phyloP scores from a whole-genome alignment of 2,888 invertebrate genomes.

The Sussaba pulchella region DNA sequence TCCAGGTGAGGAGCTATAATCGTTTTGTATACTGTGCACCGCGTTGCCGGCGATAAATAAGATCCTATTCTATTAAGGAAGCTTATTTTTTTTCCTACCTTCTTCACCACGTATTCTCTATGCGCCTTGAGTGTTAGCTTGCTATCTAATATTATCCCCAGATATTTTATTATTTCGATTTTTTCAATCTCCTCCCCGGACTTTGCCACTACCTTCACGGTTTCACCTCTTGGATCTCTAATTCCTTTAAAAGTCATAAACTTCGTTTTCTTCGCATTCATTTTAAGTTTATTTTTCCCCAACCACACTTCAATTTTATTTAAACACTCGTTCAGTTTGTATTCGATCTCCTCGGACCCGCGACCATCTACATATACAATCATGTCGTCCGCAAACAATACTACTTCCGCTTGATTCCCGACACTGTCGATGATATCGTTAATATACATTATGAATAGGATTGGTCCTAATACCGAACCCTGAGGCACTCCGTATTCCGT shows the following conservation, averaged over 20 bases:
- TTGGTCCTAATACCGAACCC: not conserved
- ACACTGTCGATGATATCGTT: not conserved
- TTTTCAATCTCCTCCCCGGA: not conserved
- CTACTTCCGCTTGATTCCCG: not conserved
- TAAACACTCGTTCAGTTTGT: not conserved
- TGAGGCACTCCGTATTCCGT: conserved; percentile 11
- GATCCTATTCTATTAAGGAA: conserved; percentile 52
- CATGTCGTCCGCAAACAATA: not conserved
- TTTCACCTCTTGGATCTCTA: not conserved
- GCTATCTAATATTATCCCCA: conserved; percentile 53
- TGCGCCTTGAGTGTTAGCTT: conserved; percentile 50
- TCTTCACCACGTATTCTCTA: conserved; percentile 51
- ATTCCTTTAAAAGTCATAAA: not conserved
- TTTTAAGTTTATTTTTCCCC: not conserved
- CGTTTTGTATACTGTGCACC: conserved; percentile 36
- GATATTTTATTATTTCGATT: conserved; percentile 32
- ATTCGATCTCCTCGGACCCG: not conserved
- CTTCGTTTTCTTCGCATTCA: conserved; percentile 10
- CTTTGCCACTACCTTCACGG: not conserved
- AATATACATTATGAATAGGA: conserved; percentile 8
- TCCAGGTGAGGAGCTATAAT: conserved; percentile 34
- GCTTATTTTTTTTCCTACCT: conserved; percentile 58
- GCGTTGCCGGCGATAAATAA: conserved; percentile 39
- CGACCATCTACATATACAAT: not conserved
- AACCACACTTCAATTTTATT: not conserved